Evolutionary conservation across 1,140 invertebrate species (phyloP), one percentile per base, ranked within the genome.

Genomic region (Ceratitis capitata): DNA sequence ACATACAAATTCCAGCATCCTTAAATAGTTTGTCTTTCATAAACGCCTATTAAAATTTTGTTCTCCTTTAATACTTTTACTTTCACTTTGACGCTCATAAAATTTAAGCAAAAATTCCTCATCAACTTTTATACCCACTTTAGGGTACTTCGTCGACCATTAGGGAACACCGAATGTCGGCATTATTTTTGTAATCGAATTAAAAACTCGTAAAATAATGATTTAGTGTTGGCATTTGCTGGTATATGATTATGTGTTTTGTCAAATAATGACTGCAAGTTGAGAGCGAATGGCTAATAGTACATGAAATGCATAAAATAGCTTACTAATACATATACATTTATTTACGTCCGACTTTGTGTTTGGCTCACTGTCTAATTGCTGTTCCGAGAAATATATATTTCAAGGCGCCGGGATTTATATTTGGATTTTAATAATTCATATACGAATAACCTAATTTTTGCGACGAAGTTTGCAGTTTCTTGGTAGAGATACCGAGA

Each of bases 121-220:
- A 23, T 78, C 45, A 29, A 69, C 23, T 78, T 78, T 45, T 23
- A n/a, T 45, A 2, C 14, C 42, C 39, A 78, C 39, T 69, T 69
- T n/a, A 49, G 23, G 78, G 42, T 53, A 53, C 82, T 83, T 51
- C n/a, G 26, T 51, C 9, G 12, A 26, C 82, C 49, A 83, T 51
- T 53, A 83, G 82, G n/a, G n/a, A 45, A 6, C 23, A 23, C 32
- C 16, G 82, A 23, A 53, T 19, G 23, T 12, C 35, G n/a, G 26
- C 47, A 53, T 32, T 26, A 47, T 51, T 35, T n/a, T 32, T 29
- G 42, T 53, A 32, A 49, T 85, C 84, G 84, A 85, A 85, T 85
- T 85, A 85, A 85, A 56, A 74, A 32, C 84, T 78, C 84, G 64
- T 85, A 85, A 85, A 85, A 85, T 74, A 47, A 74, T 85, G 84